These are phyloP conservation scores for Helobdella robusta DNA, from an alignment of 2,888 invertebrate species.

Conservation along the genomic window DNA sequence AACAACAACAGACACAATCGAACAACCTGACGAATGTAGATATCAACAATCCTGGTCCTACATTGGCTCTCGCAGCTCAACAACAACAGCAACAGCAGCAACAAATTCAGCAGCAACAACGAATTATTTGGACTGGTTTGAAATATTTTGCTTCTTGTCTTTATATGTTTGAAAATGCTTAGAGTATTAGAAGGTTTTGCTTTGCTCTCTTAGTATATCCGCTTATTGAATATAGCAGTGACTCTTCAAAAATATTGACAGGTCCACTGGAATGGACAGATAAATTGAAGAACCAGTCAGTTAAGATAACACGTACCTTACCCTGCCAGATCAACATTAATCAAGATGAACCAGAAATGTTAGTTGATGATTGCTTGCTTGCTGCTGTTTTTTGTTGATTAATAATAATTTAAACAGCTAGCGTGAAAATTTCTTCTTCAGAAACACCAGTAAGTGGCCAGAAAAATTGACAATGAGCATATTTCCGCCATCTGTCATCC, in stretches of 20 bases:
- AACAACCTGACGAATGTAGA: not conserved
- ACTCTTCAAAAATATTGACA: not conserved
- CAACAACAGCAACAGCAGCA: conserved; percentile 26
- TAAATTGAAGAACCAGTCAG: conserved; percentile 19
- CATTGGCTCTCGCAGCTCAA: not conserved
- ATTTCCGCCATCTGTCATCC: conserved; percentile 82
- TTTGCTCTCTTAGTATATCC: no score
- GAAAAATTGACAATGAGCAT: conserved; percentile 82
- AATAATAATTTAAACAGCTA: not conserved
- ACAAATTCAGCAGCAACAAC: conserved; percentile 23
- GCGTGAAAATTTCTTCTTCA: conserved; percentile 40
- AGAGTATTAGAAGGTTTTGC: no score
- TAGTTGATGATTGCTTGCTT: not conserved
- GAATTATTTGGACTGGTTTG: conserved; percentile 28
- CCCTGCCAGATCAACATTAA: conserved; percentile 21
- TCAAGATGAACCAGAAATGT: conserved; percentile 20
- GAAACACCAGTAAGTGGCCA: conserved; percentile 86
- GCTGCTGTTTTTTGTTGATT: not conserved
- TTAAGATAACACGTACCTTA: conserved; percentile 8
- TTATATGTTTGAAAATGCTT: no score
- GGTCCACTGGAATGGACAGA: conserved; percentile 29
- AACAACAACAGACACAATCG: conserved; percentile 5
- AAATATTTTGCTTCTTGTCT: no score
- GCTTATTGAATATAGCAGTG: no score
- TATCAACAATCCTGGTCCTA: conserved; percentile 20